phyloP scores from a whole-genome alignment of 1,140 invertebrate genomes.

The Scylla paramamosain region DNA sequence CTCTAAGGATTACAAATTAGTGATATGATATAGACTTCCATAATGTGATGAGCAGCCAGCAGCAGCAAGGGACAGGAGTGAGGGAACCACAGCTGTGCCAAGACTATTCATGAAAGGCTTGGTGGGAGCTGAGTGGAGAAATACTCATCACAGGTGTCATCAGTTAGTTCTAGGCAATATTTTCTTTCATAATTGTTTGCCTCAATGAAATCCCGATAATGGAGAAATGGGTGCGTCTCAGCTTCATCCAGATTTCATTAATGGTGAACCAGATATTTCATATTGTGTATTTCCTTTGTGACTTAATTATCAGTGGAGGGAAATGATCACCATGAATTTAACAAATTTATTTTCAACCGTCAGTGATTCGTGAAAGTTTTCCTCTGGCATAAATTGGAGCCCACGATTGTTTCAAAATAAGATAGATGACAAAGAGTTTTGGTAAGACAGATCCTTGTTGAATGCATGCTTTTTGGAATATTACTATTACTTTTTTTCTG shows the following conservation, averaged over 20 bases:
- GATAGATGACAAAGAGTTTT: slow-evolving; percentile 75
- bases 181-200: too few relatives aligned
- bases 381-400: slow-evolving; percentile 72
- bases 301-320: not conserved
- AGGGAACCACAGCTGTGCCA: not conserved
- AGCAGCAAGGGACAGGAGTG: not conserved
- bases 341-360: slow-evolving; percentile 27
- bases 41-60: not conserved
- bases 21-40: too few relatives aligned
- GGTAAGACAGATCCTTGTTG: slow-evolving; percentile 73
- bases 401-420: slow-evolving; percentile 72
- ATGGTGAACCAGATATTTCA: not conserved
- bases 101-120: not conserved
- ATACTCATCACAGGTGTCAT: not conserved
- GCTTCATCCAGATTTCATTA: not conserved
- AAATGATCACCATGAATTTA: slow-evolving; percentile 29
- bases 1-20: too few relatives aligned
- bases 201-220: not conserved
- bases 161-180: too few relatives aligned
- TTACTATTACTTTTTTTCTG: slow-evolving; percentile 64
- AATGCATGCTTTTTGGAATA: slow-evolving; percentile 69
- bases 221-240: not conserved
- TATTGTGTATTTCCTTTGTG: slow-evolving; percentile 14
- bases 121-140: not conserved
- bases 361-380: slow-evolving; percentile 60